Evolutionary conservation across 2,113 vertebrate species (phyloP).

Genomic region (Pagrus major): DNA sequence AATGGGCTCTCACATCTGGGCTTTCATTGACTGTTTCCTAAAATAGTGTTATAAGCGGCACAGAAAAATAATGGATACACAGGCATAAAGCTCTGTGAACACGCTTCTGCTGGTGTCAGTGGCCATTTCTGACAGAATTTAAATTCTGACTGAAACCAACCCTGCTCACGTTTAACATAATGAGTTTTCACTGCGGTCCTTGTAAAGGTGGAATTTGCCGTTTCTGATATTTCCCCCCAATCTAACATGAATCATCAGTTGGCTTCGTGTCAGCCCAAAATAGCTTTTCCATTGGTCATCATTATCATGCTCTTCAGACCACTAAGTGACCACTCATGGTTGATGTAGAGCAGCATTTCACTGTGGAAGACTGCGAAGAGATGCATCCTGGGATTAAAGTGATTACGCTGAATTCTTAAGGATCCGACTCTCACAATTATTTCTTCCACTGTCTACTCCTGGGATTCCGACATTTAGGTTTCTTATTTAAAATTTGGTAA

Average conservation of each 20-base stretch:
- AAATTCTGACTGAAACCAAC: constrained; percentile 1
- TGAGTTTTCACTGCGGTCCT: background rate
- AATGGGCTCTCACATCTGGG: constrained; percentile 51
- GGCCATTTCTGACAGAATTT: background rate
- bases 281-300: constrained; percentile 23
- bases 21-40: constrained; percentile 53
- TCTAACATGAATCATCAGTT: constrained; percentile 8
- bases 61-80: constrained; percentile 7
- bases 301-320: constrained; percentile 49
- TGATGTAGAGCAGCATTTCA: constrained; percentile 45
- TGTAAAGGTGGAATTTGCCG: constrained; percentile 26
- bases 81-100: constrained; percentile 12
- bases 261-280: constrained; percentile 23
- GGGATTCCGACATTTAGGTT: constrained; percentile 8
- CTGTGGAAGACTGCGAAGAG: constrained; percentile 10
- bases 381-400: constrained; percentile 40
- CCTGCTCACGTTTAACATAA: constrained; percentile 28
- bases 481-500: background rate
- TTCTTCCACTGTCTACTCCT: constrained; percentile 13
- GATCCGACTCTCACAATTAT: background rate
- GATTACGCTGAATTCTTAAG: constrained; percentile 46
- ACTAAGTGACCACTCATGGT: constrained; percentile 48
- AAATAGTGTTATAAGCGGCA: constrained; percentile 56
- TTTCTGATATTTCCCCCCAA: constrained; percentile 9
- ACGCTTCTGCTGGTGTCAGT: background rate